Base-by-base conservation (phyloP, 2,113 vertebrate species). In the Arvicanthis niloticus region DNA sequence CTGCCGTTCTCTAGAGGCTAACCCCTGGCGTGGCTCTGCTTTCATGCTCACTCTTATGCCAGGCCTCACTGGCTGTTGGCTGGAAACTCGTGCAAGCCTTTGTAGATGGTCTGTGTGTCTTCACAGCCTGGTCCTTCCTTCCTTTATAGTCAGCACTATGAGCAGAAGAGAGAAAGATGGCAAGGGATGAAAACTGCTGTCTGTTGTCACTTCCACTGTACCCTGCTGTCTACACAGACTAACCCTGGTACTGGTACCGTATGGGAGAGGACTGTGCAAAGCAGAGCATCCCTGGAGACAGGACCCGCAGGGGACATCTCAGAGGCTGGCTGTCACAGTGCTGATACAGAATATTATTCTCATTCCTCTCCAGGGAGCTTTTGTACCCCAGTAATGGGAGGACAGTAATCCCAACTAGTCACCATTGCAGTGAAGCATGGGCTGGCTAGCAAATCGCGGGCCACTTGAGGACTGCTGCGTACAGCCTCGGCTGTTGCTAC, bases 1-100 rank as follows among this genome's bases (percentile, higher is more conserved):
- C 78, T 86, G 13, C 1, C 3, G 17, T 70, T 31, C 34, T 58
- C 3, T 45, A 8, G 16, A 19, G 62, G 17, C 24, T 88, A 19
- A 22, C 0, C 58, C 0, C 72, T 73, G 37, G 15, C 6, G 0
- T 22, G 6, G 42, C 21, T 29, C 29, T 91, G 0, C 31, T 88
- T 70, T 89, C 11, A 45, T 5, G 34, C 29, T 48, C 17, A 16
- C 24, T 86, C 58, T 3, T 8, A 0, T 17, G 26, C 56, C 73
- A 60, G 58, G 42, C 7, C 45, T 89, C n/a, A 0, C n/a, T 76
- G 94, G n/a, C 73, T 29, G 0, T 40, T 72, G 67, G 31, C 82
- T 82, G 5, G 31, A 89, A 42, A 56, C 26, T 78, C 56, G 13
- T 5, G 1, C 1, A 4, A 31, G 40, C 82, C 21, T 87, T 37